phyloP scores from a whole-genome alignment of 2,113 vertebrate genomes.

The Corythoichthys haematopterus region DNA sequence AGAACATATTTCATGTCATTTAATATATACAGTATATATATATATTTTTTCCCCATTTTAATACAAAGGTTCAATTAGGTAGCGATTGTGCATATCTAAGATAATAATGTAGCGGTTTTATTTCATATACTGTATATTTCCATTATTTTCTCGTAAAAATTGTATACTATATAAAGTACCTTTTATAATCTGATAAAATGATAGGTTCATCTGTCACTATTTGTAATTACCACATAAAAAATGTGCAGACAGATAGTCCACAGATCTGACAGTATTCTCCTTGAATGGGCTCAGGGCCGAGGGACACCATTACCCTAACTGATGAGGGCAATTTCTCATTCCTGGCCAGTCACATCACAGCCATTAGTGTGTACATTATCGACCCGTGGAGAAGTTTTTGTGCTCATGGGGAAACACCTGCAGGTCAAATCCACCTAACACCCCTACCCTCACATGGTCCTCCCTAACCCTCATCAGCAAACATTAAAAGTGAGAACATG shows the following conservation, averaged over 20 bases:
- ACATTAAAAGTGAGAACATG: constrained; percentile 28
- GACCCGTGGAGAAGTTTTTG: constrained; percentile 65
- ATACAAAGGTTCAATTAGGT: background rate
- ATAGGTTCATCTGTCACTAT: constrained; percentile 48
- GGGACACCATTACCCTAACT: constrained; percentile 75
- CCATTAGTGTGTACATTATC: constrained; percentile 71
- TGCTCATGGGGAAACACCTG: constrained; percentile 65
- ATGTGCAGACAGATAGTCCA: constrained; percentile 55
- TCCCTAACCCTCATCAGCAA: constrained; percentile 61
- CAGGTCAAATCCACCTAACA: constrained; percentile 63
- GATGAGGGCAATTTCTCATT: constrained; percentile 74
- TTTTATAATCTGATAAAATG: constrained; percentile 45
- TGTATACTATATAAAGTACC: background rate
- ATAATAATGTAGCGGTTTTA: background rate
- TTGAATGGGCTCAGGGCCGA: constrained; percentile 65
- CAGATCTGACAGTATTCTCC: constrained; percentile 62
- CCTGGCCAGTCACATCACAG: constrained; percentile 64
- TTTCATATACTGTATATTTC: background rate
- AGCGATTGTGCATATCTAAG: background rate
- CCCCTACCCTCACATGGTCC: constrained; percentile 29
- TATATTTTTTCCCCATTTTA: background rate
- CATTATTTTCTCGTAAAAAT: background rate
- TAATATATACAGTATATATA: no score
- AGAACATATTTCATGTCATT: no score
- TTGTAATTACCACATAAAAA: constrained; percentile 65